A percentile compares a stretch with the other conserved stretches of the same genome.
Conservation (phyloP, 1,140 invertebrate species). For the Wiebesia pumilae region DNA sequence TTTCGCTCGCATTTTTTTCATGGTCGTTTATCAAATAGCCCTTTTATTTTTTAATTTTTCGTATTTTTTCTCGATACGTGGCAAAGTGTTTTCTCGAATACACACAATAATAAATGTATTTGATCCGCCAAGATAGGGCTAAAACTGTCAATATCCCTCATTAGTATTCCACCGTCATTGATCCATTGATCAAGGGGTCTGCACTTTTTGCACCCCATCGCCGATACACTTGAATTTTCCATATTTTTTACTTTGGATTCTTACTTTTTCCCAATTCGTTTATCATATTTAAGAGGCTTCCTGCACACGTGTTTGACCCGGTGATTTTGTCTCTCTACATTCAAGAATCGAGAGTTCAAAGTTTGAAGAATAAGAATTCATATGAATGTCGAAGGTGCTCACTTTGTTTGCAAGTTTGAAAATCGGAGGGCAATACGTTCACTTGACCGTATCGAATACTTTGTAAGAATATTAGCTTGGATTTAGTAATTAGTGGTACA, state of each 20-base stretch:
- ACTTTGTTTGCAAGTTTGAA: neutral
- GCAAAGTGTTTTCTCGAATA: neutral
- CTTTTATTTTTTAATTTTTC: slow-evolving; percentile 8
- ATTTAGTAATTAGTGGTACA: neutral
- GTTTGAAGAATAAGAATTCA: slow-evolving; percentile 8
- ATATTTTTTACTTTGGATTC: neutral
- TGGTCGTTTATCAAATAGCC: slow-evolving; percentile 20
- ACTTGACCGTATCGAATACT: neutral
- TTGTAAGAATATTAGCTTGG: neutral
- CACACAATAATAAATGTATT: neutral
- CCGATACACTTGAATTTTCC: slow-evolving; percentile 1
- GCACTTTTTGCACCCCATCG: neutral
- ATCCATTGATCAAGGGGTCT: neutral
- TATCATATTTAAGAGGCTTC: slow-evolving; percentile 9
- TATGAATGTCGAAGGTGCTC: slow-evolving; percentile 32
- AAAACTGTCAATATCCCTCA: slow-evolving; percentile 7
- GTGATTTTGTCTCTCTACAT: neutral
- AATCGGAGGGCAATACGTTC: slow-evolving; percentile 24
- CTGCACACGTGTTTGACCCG: neutral
- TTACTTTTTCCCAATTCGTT: neutral
- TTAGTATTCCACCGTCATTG: neutral
- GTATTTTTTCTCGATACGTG: slow-evolving; percentile 14
- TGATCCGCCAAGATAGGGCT: neutral
- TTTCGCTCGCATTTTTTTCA: slow-evolving; percentile 10
- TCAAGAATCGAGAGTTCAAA: neutral